Percentiles rank a stretch among this genome's conserved stretches.
Conservation (phyloP, 2,797 vertebrate species). For the Coregonus ussuriensis region DNA sequence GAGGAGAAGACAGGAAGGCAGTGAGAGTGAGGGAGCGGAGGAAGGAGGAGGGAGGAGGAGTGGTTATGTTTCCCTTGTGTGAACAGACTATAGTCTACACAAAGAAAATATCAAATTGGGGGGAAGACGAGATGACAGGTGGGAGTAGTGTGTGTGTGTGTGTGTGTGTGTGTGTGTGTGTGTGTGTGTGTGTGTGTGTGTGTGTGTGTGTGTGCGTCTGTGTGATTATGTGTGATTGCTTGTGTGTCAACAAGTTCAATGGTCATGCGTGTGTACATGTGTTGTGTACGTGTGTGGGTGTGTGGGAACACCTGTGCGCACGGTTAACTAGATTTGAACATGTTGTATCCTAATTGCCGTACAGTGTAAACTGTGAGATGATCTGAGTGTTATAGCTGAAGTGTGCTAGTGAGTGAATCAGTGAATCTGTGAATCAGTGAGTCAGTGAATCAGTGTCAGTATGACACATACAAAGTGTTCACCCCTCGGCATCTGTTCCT, state of each 20-base stretch:
- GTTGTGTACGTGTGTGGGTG: background rate
- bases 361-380: constrained; percentile 45
- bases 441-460: constrained; percentile 43
- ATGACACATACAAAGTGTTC: constrained; percentile 18
- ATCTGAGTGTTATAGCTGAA: constrained; percentile 20
- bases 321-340: constrained; percentile 23
- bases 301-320: constrained; percentile 5
- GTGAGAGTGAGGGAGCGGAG: constrained; percentile 16
- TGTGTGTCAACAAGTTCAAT: background rate
- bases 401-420: no score
- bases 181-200: background rate
- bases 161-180: constrained; percentile 16
- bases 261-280: background rate
- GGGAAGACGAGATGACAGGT: constrained; percentile 37
- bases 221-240: constrained; percentile 7
- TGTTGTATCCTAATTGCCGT: constrained; percentile 50
- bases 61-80: constrained; percentile 21
- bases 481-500: constrained; percentile 5
- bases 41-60: background rate
- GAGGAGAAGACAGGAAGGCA: constrained; percentile 20
- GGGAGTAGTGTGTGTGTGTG: constrained; percentile 12
- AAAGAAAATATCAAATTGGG: constrained; percentile 45
- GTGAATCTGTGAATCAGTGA: constrained; percentile 24
- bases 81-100: constrained; percentile 15
- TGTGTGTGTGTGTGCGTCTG: background rate